Evolutionary conservation across 2,888 invertebrate species (phyloP).

Genomic region (Mylabris sibirica): DNA sequence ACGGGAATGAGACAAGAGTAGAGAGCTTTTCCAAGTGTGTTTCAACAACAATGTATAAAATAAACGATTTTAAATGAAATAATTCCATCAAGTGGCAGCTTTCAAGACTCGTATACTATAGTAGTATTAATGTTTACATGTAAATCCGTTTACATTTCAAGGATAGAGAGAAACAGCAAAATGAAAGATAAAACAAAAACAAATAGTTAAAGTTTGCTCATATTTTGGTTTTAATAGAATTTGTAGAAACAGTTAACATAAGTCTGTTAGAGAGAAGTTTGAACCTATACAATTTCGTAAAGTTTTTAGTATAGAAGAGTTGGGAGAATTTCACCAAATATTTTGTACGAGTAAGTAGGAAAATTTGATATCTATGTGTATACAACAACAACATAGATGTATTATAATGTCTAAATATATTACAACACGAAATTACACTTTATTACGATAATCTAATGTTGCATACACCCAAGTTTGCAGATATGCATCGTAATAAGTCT

Average conservation of each 20-base stretch:
- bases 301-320: conserved; percentile 31
- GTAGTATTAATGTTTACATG: conserved; percentile 12
- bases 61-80: conserved; percentile 11
- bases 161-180: neutral
- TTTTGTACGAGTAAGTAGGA: neutral
- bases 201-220: conserved; percentile 38
- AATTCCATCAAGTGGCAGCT: conserved; percentile 12
- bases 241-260: conserved; percentile 42
- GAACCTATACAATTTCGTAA: conserved; percentile 19
- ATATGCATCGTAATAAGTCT: neutral
- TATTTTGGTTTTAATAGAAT: conserved; percentile 44
- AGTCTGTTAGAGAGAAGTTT: conserved; percentile 24
- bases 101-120: conserved; percentile 7
- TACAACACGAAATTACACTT: conserved; percentile 43
- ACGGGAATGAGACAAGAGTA: neutral
- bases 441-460: conserved; percentile 44
- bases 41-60: neutral
- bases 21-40: neutral
- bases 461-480: conserved; percentile 23
- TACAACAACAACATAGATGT: conserved; percentile 4
- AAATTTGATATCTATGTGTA: neutral
- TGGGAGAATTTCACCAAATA: conserved; percentile 14
- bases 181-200: conserved; percentile 31
- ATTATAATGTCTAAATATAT: conserved; percentile 25
- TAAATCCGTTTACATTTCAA: conserved; percentile 10